phyloP scores from a whole-genome alignment of 2,888 invertebrate genomes.

The Thelaira solivaga region DNA sequence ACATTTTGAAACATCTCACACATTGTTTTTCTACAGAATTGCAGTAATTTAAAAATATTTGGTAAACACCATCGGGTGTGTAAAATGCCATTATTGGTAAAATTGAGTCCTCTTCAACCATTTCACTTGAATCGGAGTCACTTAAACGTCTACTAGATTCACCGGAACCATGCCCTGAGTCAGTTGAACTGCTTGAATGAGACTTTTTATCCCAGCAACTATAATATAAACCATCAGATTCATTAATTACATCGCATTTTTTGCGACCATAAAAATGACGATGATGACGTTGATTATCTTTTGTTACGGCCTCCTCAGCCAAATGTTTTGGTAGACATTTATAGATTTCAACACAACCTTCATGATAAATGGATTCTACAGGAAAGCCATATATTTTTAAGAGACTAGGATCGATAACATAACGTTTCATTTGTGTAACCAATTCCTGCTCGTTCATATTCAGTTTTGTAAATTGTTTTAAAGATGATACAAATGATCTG shows the following conservation, averaged over 20 bases:
- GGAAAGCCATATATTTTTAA: constrained; percentile 85
- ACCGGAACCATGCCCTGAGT: constrained; percentile 79
- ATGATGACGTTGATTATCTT: constrained; percentile 61
- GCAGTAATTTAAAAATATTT: constrained; percentile 66
- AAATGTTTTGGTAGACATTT: constrained; percentile 79
- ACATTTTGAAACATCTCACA: constrained; percentile 85
- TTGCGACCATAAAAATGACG: constrained; percentile 50
- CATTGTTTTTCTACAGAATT: constrained; percentile 80
- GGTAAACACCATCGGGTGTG: constrained; percentile 69
- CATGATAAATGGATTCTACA: constrained; percentile 80
- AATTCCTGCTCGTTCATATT: constrained; percentile 79
- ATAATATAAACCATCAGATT: constrained; percentile 69
- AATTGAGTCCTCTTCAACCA: constrained; percentile 67
- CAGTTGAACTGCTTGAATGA: constrained; percentile 68
- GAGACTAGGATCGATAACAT: constrained; percentile 81
- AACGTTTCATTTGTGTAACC: constrained; percentile 80
- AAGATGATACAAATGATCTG: constrained; percentile 69
- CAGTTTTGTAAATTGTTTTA: constrained; percentile 76
- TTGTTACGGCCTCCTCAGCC: constrained; percentile 45
- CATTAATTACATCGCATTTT: constrained; percentile 68
- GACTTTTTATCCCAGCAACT: constrained; percentile 29
- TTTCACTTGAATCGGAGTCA: constrained; percentile 74
- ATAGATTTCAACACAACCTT: constrained; percentile 82
- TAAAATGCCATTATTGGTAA: constrained; percentile 68
- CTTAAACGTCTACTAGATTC: constrained; percentile 79